phyloP scores from a whole-genome alignment of 2,888 invertebrate genomes.

The Diarsia mendica region DNA sequence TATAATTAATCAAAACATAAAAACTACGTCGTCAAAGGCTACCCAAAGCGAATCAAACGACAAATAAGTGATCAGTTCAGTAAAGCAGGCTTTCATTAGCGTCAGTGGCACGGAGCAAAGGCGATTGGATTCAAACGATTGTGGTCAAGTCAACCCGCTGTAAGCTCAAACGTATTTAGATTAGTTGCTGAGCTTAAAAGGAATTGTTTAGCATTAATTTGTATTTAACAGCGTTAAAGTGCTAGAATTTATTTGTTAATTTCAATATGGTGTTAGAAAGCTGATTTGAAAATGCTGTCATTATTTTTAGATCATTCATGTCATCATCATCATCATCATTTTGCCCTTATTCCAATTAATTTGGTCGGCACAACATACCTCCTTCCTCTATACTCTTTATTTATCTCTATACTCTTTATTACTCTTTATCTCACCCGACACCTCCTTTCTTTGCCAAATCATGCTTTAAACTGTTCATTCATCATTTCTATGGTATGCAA shows the following conservation, averaged over 20 bases:
- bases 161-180: constrained; percentile 36
- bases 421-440: too few species aligned
- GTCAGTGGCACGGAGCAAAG: background rate
- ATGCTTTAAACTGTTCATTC: too few species aligned
- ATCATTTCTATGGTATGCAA: too few species aligned
- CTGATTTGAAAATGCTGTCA: background rate
- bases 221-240: constrained; percentile 1
- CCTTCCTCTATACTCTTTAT: too few species aligned
- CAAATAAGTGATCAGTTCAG: constrained; percentile 7
- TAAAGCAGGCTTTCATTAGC: constrained; percentile 5
- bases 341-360: too few species aligned
- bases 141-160: constrained; percentile 10
- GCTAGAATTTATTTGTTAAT: background rate
- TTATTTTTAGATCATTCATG: background rate
- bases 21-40: background rate
- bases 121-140: constrained; percentile 24
- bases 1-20: background rate
- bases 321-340: too few species aligned
- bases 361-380: too few species aligned
- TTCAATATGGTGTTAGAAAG: background rate
- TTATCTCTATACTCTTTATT: too few species aligned
- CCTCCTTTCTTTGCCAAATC: too few species aligned
- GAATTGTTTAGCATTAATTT: constrained; percentile 5
- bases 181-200: constrained; percentile 17
- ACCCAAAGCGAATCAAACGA: constrained; percentile 5